Evolutionary conservation across 2,888 invertebrate species (phyloP), one percentile per base, ranked within the genome.

Genomic region (Campaea margaritaria): DNA sequence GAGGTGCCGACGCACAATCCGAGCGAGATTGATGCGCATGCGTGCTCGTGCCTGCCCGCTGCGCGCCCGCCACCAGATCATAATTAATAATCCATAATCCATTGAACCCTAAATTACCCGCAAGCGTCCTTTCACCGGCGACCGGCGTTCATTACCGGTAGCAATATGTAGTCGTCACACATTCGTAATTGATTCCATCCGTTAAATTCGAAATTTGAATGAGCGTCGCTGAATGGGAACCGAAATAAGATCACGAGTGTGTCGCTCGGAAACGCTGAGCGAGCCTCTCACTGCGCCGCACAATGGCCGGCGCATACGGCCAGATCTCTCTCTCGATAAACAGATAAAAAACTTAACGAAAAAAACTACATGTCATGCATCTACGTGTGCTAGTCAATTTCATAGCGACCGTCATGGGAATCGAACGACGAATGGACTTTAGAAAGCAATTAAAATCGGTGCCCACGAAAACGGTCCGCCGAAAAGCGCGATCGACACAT

Each of bases 331-430:
- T 87, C 86, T 86, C 79, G 86, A 85, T 87, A 90, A 91, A 91
- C 83, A 86, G 73, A 72, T 66, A 76, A 86, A 89, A 89, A 69
- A 70, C 65, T 60, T 73, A 77, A 80, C 82, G 82, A 83, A 87
- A 89, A 91, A 90, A 92, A 88, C 88, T 87, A 91, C 91, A 89
- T 89, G 91, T 91, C 92, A 91, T 91, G 92, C 89, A 91, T 88
- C 89, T 88, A 89, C 89, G 90, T 91, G 89, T 91, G 91, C 87
- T 86, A 85, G 88, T 87, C 89, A 83, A 89, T 91, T 90, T 91
- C 88, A 88, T 87, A 85, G 87, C 84, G 85, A 82, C 86, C 83
- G 90, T 87, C 91, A 89, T 91, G 92, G 91, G 92, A 92, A 91
- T 91, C 83, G 84, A 86, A 83, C 84, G 85, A 83, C 87, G 87